Percentiles rank a stretch among this genome's conserved stretches.
Evolutionary conservation across 2,888 invertebrate species (phyloP).

Genomic region (Melipona bicolor): DNA sequence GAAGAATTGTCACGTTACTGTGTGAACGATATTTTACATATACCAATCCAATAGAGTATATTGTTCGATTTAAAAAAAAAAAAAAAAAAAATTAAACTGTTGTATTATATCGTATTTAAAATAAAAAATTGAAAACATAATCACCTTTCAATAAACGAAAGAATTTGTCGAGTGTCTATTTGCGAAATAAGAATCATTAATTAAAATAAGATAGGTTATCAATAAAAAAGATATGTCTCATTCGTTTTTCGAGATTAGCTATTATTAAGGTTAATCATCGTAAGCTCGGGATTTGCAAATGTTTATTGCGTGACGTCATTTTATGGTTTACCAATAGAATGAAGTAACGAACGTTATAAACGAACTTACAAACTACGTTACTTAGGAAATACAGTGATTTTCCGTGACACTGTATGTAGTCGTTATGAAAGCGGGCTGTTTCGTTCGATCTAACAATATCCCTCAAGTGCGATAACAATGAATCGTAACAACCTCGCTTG

Average conservation of each 20-base stretch:
- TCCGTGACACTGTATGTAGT: slow-evolving; percentile 32
- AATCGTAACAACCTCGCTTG: slow-evolving; percentile 52
- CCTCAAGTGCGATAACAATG: slow-evolving; percentile 58
- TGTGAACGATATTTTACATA: too few relatives aligned
- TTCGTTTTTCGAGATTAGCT: too few relatives aligned
- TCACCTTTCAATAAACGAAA: too few relatives aligned
- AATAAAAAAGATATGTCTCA: background rate
- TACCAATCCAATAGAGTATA: background rate
- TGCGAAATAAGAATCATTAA: background rate
- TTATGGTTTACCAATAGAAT: slow-evolving; percentile 49
- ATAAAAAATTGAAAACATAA: too few relatives aligned
- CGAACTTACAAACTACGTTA: slow-evolving; percentile 59
- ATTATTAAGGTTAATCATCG: background rate
- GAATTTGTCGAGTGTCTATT: too few relatives aligned
- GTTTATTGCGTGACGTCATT: slow-evolving; percentile 60
- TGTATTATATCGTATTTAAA: too few relatives aligned
- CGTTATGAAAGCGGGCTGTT: slow-evolving; percentile 32
- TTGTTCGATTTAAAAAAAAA: background rate
- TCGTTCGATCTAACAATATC: slow-evolving; percentile 53
- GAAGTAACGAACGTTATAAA: slow-evolving; percentile 63
- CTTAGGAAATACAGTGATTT: slow-evolving; percentile 48
- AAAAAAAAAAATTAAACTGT: too few relatives aligned
- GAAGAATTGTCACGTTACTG: background rate
- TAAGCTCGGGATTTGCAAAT: slow-evolving; percentile 41
- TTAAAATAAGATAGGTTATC: background rate